phyloP scores from a whole-genome alignment of 2,113 vertebrate genomes.

The Neogale vison region DNA sequence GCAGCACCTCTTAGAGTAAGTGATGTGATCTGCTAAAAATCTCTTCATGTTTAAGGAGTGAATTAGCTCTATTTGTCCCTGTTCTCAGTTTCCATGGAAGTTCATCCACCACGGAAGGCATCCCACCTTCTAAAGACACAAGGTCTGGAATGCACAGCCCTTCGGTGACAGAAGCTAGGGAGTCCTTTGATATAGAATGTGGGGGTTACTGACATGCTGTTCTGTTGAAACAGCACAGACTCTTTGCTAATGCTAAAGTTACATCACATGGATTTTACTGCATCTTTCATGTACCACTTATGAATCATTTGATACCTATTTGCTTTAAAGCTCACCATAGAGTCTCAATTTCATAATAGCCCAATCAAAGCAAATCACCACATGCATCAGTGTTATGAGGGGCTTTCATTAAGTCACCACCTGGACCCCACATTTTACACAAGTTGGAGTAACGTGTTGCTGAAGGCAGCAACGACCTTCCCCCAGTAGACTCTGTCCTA shows the following conservation, averaged over 20 bases:
- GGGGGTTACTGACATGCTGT: background rate
- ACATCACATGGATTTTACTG: background rate
- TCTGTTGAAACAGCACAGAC: background rate
- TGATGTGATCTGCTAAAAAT: background rate
- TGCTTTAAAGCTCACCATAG: background rate
- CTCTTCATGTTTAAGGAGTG: background rate
- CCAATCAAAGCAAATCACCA: conserved; percentile 20
- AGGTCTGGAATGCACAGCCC: background rate
- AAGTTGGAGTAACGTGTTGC: background rate
- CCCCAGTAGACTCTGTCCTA: background rate
- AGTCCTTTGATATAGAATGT: background rate
- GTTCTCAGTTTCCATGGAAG: conserved; percentile 28
- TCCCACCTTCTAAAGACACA: background rate
- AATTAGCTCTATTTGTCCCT: background rate
- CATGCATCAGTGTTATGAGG: background rate
- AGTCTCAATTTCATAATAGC: conserved; percentile 48
- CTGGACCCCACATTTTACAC: background rate
- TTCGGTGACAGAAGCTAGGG: background rate
- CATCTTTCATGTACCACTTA: background rate
- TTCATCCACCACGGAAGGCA: background rate
- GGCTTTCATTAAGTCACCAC: background rate
- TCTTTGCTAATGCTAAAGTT: background rate
- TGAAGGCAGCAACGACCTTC: background rate
- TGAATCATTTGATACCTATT: conserved; percentile 48
- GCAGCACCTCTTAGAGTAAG: background rate